Conservation (phyloP, 1,140 invertebrate species). For the Ceratina australensis region DNA sequence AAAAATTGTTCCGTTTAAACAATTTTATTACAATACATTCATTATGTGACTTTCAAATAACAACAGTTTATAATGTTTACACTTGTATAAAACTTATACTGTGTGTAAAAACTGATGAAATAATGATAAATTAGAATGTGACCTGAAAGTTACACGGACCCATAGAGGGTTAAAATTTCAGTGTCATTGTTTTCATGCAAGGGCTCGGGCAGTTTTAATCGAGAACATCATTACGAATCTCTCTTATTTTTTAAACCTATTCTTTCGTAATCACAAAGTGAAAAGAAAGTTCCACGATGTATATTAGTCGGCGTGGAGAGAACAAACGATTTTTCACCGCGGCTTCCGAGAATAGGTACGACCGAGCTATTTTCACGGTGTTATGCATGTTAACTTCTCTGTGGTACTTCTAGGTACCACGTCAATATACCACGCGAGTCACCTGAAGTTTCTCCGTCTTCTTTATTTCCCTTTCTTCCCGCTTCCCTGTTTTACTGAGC, state of each 20-base stretch:
- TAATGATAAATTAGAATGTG: too few species aligned
- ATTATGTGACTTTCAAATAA: too few species aligned
- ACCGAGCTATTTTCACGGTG: background rate
- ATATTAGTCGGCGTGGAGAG: background rate
- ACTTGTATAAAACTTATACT: too few species aligned
- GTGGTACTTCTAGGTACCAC: conserved; percentile 46
- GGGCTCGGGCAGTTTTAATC: too few species aligned
- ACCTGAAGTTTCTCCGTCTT: conserved; percentile 20
- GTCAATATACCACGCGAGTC: conserved; percentile 34
- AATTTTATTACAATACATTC: too few species aligned
- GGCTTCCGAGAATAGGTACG: conserved; percentile 35
- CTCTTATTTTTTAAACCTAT: conserved; percentile 6
- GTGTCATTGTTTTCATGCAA: too few species aligned
- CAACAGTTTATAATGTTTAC: too few species aligned
- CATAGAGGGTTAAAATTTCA: too few species aligned
- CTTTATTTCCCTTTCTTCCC: conserved; percentile 2
- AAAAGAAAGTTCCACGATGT: conserved; percentile 5
- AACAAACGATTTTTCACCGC: conserved; percentile 22
- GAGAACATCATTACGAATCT: conserved; percentile 1
- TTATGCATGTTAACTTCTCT: conserved; percentile 29
- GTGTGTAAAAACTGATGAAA: too few species aligned
- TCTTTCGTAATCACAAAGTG: background rate
- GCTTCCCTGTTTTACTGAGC: background rate
- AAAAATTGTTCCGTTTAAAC: too few species aligned
- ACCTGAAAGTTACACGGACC: too few species aligned